Base-by-base conservation (phyloP, 2,888 invertebrate species). In the Drosophila sordidapex region DNA sequence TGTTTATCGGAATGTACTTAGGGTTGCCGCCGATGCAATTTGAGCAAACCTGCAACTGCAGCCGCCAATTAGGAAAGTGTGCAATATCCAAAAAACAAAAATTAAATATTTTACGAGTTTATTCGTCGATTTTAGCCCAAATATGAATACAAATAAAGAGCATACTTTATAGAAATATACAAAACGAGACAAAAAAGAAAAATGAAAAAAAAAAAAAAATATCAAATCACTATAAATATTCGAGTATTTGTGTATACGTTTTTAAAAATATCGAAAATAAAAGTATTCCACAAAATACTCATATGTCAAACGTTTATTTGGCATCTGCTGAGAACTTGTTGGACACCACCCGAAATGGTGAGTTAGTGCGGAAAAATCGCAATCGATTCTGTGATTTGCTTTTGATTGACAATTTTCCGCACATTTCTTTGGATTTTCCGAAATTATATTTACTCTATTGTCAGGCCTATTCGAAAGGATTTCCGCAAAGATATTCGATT, bases 101-200 rank as follows among this genome's bases (percentile, higher is more conserved):
- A 62, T 21, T 10, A 52, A 63, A 68, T 73, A 78, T 61, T 73
- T 64, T 63, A 36, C 51, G 62, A 59, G 51, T 75, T 77, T 56
- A 48, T 33, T 38, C 38, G 76, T 70, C 76, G 43, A 57, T 48
- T 60, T 76, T 59, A 76, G 54, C 36, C 62, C 27, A 72, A 64
- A 40, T 51, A 67, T 54, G 68, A 69, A 80, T 57, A 68, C 49
- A 64, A 66, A 49, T 70, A 60, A 69, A 64, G n/a, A 13, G 49
- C 29, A 61, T 59, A 66, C 74, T 79, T 82, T 66, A 81, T 78
- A 81, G 25, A 70, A 40, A 52, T 51, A 64, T 64, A 66, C 38
- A 46, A 62, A 29, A 58, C 38, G 18, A 25, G 18, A 11, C 8
- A 15, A 18, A 54, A 36, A 18, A 13, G 4, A 46, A 46, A 25